phyloP scores from a whole-genome alignment of 2,888 invertebrate species.

The Drosophila nr. medialis region DNA sequence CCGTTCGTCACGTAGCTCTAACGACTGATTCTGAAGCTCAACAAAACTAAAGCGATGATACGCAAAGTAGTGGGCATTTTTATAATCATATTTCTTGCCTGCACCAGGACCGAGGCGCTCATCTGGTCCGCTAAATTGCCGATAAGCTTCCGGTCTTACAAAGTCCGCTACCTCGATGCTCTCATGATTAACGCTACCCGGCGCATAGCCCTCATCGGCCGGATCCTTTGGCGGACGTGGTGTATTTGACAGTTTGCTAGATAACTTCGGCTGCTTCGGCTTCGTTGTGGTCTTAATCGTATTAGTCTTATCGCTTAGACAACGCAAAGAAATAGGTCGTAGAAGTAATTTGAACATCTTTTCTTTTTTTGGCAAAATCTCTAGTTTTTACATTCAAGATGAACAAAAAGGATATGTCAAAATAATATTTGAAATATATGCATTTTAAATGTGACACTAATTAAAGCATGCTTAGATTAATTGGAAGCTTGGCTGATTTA shows the following conservation, averaged over 20 bases:
- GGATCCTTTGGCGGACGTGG: conserved; percentile 81
- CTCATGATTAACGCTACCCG: conserved; percentile 58
- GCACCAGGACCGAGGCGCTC: conserved; percentile 80
- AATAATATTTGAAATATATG: neutral
- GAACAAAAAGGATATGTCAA: neutral
- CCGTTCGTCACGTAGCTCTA: conserved; percentile 61
- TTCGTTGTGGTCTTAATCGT: neutral
- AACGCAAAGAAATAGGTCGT: neutral
- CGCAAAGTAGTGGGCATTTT: conserved; percentile 79
- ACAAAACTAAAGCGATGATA: conserved; percentile 81
- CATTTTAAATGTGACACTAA: neutral
- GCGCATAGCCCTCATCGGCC: conserved; percentile 71
- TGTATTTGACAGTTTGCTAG: conserved; percentile 55
- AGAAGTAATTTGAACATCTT: conserved; percentile 25
- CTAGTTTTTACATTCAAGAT: neutral
- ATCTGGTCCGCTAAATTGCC: conserved; percentile 55
- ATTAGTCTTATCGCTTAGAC: neutral
- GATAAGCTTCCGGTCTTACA: conserved; percentile 69
- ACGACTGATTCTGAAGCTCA: conserved; percentile 59
- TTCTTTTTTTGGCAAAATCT: neutral
- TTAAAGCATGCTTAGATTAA: neutral
- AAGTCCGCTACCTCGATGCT: conserved; percentile 58
- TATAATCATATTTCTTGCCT: conserved; percentile 63
- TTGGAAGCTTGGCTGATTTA: no score
- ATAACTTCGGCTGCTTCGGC: conserved; percentile 1